These are phyloP conservation scores for Mus musculus DNA, from an alignment of 2,113 vertebrate genomes.

Conservation along the genomic window DNA sequence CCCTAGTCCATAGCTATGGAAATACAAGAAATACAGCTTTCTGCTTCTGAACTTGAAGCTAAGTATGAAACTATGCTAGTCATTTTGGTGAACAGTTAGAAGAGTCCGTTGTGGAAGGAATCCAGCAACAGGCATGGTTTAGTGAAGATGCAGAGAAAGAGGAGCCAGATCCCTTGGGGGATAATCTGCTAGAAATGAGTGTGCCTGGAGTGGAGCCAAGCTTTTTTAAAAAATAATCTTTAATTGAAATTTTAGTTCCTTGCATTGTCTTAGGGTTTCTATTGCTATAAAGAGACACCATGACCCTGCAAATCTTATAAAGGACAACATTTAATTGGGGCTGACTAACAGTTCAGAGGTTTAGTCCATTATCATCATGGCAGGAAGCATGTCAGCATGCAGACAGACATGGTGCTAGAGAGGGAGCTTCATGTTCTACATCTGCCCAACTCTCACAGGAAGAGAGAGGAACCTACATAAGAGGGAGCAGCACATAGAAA, in stretches of 20 bases:
- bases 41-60: neutral
- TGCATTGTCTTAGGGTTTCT: neutral
- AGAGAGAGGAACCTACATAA: too few relatives aligned
- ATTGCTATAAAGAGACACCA: neutral
- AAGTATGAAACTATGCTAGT: neutral
- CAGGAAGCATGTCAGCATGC: neutral
- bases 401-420: too few relatives aligned
- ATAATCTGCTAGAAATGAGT: neutral
- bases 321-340: neutral
- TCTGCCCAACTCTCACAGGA: too few relatives aligned
- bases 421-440: neutral
- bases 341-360: neutral
- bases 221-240: neutral
- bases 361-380: neutral
- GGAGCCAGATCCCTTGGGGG: neutral
- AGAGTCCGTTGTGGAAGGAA: neutral
- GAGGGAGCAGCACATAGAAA: too few relatives aligned
- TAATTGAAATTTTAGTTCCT: neutral
- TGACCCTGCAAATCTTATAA: neutral
- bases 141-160: neutral
- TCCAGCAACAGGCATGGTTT: neutral
- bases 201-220: neutral
- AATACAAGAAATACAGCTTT: neutral
- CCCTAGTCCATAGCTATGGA: neutral
- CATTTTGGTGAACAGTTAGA: too few relatives aligned